Percentiles rank a stretch among this genome's conserved stretches.
Conservation (phyloP, 1,140 invertebrate species). For the Neelides sp. region DNA sequence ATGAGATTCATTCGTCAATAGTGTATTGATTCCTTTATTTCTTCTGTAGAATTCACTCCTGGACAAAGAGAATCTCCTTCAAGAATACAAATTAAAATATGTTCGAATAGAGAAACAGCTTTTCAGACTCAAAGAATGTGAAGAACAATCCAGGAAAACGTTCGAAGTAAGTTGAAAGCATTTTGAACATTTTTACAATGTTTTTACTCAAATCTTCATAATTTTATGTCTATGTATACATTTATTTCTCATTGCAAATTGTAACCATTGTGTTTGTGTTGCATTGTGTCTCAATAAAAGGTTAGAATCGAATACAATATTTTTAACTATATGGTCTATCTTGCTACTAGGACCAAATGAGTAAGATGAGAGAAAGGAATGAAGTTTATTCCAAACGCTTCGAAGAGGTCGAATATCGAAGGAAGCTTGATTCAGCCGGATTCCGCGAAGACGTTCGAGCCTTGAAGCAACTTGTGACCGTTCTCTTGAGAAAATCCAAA, state of each 20-base stretch:
- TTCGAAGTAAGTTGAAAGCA: background rate
- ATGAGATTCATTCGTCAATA: background rate
- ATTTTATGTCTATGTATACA: background rate
- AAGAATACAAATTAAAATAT: conserved; percentile 16
- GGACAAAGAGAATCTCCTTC: conserved; percentile 17
- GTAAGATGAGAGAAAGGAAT: background rate
- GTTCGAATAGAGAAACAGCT: conserved; percentile 10
- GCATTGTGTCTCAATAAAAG: background rate
- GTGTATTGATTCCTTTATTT: background rate
- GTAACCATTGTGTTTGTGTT: background rate
- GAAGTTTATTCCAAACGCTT: conserved; percentile 4
- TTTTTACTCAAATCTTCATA: background rate
- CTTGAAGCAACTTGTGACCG: conserved; percentile 1
- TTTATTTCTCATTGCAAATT: background rate
- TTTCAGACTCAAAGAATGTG: conserved; percentile 1
- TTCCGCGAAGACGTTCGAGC: conserved; percentile 8
- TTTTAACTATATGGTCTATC: background rate
- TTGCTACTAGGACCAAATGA: background rate
- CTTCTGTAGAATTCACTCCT: background rate
- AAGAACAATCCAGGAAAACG: conserved; percentile 1
- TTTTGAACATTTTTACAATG: background rate
- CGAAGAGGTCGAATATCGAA: background rate
- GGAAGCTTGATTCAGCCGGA: conserved; percentile 15
- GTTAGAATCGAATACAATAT: background rate
- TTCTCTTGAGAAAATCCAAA: background rate